phyloP scores from a whole-genome alignment of 2,113 vertebrate species.

The Larimichthys polyactis region DNA sequence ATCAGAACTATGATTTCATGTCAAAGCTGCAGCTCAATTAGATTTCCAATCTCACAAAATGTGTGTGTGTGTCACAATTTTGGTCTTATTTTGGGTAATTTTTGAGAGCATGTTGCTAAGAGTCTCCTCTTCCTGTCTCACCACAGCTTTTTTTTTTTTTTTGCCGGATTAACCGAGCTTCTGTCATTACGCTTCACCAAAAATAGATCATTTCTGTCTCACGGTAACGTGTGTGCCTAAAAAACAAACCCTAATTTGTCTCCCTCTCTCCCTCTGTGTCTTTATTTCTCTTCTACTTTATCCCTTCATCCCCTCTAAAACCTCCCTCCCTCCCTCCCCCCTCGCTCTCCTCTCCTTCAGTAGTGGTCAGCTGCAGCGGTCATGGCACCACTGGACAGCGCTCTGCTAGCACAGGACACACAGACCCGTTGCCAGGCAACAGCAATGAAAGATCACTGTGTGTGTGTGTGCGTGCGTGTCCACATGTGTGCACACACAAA shows the following conservation, averaged over 20 bases:
- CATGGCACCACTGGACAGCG: conserved; percentile 83
- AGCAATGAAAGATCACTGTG: conserved; percentile 81
- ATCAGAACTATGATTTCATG: neutral
- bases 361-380: conserved; percentile 83
- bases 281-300: neutral
- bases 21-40: neutral
- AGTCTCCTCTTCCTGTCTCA: neutral
- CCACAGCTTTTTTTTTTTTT: neutral
- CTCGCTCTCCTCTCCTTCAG: conserved; percentile 46
- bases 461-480: conserved; percentile 15
- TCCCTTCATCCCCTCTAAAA: neutral
- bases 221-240: conserved; percentile 17
- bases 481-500: conserved; percentile 39
- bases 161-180: conserved; percentile 9
- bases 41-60: neutral
- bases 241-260: conserved; percentile 18
- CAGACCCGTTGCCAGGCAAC: conserved; percentile 87
- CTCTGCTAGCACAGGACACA: conserved; percentile 83
- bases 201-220: conserved; percentile 19
- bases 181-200: conserved; percentile 1
- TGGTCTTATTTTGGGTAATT: neutral
- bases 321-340: conserved; percentile 6
- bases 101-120: neutral
- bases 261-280: conserved; percentile 20
- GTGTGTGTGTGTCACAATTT: neutral